phyloP scores from a whole-genome alignment of 2,797 vertebrate species.

The Heterohyrax brucei region DNA sequence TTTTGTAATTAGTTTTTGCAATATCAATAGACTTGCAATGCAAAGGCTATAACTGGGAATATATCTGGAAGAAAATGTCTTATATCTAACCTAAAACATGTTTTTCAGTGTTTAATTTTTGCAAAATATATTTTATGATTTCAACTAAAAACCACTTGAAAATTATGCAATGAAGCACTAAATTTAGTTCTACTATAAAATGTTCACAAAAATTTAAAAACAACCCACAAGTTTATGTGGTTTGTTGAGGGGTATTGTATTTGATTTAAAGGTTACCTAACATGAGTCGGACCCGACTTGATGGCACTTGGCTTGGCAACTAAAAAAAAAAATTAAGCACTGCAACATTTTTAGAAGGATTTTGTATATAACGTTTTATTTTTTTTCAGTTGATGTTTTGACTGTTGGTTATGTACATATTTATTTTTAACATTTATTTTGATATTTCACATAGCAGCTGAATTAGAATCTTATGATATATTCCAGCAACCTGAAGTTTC shows the following conservation, averaged over 20 bases:
- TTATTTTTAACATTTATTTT: conserved; percentile 17
- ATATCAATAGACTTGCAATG: neutral
- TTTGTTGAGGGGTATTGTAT: neutral
- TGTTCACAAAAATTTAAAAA: neutral
- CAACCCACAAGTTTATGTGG: neutral
- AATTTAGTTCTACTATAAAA: neutral
- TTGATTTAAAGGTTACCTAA: conserved; percentile 1
- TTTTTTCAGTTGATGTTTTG: conserved; percentile 7
- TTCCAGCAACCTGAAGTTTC: conserved; percentile 16
- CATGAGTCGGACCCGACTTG: too few species aligned
- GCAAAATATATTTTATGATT: neutral
- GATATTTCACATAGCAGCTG: neutral
- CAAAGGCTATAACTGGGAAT: neutral
- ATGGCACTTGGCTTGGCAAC: too few species aligned
- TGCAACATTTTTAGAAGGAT: neutral
- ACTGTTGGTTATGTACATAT: neutral
- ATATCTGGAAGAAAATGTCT: neutral
- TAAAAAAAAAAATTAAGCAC: neutral
- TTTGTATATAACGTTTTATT: neutral
- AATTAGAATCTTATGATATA: neutral
- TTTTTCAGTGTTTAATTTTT: neutral
- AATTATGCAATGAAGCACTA: neutral
- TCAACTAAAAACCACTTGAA: neutral
- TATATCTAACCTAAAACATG: neutral
- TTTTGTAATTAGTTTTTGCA: neutral